These are phyloP conservation scores for Bugula neritina DNA, from an alignment of 2,888 invertebrate species.

Conservation along the genomic window DNA sequence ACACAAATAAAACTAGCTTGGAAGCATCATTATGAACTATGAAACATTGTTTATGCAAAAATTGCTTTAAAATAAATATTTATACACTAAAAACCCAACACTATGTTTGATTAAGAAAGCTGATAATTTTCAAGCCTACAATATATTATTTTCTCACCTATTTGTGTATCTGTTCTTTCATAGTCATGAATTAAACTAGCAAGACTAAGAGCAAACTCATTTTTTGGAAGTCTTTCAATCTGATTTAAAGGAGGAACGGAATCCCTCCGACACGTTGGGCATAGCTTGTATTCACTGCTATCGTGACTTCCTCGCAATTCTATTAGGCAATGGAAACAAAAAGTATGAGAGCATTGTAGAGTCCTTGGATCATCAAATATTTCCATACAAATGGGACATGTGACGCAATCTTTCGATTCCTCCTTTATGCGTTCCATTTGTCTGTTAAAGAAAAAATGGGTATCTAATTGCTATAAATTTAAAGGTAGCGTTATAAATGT, in stretches of 20 bases:
- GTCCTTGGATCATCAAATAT: constrained; percentile 21
- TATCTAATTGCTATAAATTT: no score
- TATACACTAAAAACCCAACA: no score
- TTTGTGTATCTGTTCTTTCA: not conserved
- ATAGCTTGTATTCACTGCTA: not conserved
- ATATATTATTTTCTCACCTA: not conserved
- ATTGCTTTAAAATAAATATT: no score
- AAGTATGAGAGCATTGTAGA: not conserved
- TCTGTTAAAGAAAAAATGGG: no score
- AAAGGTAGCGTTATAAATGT: no score
- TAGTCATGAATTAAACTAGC: not conserved
- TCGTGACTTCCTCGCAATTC: not conserved
- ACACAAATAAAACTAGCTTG: no score
- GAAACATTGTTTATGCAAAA: no score
- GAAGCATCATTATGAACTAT: no score
- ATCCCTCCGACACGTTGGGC: constrained; percentile 6
- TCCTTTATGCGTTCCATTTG: constrained; percentile 17
- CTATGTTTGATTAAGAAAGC: no score
- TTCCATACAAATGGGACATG: constrained; percentile 8
- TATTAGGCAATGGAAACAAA: constrained; percentile 16
- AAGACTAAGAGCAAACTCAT: not conserved
- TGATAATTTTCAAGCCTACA: no score
- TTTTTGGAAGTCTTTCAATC: not conserved
- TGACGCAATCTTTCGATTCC: not conserved
- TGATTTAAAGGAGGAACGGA: not conserved